Evolutionary conservation across 2,888 invertebrate genomes (phyloP).

Genomic region (Brachypalpus laphriformis): DNA sequence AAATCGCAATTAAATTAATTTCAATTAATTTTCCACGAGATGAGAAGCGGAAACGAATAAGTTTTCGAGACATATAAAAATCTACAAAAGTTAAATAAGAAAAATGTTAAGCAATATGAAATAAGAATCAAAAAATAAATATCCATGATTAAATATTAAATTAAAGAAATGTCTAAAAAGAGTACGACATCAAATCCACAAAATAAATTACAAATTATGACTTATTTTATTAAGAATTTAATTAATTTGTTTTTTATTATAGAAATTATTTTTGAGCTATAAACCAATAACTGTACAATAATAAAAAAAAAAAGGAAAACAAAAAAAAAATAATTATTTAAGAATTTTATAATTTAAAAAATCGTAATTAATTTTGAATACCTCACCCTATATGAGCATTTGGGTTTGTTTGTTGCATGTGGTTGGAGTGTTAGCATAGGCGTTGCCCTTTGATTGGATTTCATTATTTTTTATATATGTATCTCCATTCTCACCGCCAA

Average conservation of each 20-base stretch:
- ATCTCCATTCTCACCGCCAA: too few relatives aligned
- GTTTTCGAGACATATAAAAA: constrained; percentile 18
- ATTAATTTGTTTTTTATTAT: not conserved
- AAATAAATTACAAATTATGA: constrained; percentile 13
- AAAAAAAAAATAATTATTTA: not conserved
- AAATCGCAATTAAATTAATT: constrained; percentile 3
- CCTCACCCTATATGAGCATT: not conserved
- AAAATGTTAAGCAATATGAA: constrained; percentile 63
- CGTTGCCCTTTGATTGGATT: too few relatives aligned
- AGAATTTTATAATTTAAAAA: not conserved
- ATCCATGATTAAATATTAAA: constrained; percentile 18
- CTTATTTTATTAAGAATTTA: constrained; percentile 12
- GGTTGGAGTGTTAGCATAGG: too few relatives aligned
- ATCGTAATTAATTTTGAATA: not conserved
- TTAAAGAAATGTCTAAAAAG: constrained; percentile 17
- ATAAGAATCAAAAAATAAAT: constrained; percentile 26
- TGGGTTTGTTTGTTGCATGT: not conserved
- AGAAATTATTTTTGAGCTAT: constrained; percentile 16
- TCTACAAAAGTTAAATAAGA: constrained; percentile 13
- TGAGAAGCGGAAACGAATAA: not conserved
- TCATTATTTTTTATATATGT: too few relatives aligned
- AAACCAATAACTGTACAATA: constrained; percentile 32
- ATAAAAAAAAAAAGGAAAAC: constrained; percentile 1
- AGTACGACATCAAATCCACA: constrained; percentile 33
- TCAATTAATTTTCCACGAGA: not conserved